Conservation (phyloP, 1,140 invertebrate genomes). For the Chironomus striatipennis region DNA sequence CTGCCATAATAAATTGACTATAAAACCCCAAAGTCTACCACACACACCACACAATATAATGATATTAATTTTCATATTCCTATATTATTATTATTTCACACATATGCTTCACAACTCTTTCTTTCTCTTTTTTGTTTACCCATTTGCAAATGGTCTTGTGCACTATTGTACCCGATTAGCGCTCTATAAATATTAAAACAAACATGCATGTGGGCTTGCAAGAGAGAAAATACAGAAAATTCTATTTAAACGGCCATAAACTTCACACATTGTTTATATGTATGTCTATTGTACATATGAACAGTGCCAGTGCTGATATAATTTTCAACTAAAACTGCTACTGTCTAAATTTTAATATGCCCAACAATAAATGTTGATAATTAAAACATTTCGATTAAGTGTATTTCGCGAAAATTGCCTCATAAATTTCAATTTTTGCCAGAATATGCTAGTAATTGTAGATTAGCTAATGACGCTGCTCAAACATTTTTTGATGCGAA, state of each 20-base stretch:
- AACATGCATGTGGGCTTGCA: slow-evolving; percentile 5
- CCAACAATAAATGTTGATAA: not conserved
- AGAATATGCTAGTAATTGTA: too few species aligned
- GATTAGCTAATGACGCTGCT: too few species aligned
- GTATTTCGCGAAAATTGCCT: not conserved
- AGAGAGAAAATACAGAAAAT: not conserved
- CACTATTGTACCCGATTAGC: not conserved
- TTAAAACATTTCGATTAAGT: not conserved
- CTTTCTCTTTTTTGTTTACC: not conserved
- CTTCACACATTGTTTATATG: slow-evolving; percentile 5
- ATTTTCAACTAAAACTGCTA: not conserved
- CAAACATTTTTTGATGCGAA: too few species aligned
- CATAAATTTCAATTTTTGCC: too few species aligned
- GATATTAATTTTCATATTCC: too few species aligned
- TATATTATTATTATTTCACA: too few species aligned
- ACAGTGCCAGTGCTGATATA: not conserved
- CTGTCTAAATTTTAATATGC: not conserved
- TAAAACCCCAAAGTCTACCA: not conserved
- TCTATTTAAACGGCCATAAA: not conserved
- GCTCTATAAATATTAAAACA: not conserved
- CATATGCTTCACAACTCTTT: not conserved
- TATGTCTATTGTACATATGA: not conserved
- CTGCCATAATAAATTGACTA: not conserved
- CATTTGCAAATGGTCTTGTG: not conserved
- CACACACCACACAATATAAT: not conserved